Conservation (phyloP, 2,888 invertebrate species). For the Sinohyriopsis cumingii region DNA sequence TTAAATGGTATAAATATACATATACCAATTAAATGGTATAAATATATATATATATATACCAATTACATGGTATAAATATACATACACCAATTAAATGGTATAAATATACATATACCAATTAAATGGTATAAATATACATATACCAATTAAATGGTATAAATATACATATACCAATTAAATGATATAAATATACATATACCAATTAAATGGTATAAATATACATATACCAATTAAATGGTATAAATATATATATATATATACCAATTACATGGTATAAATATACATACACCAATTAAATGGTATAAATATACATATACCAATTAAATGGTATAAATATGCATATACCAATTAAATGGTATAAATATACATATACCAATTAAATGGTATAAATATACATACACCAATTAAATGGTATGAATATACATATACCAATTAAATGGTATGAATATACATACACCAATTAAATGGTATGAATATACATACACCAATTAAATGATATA, state of each 20-base stretch:
- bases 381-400: constrained; percentile 51
- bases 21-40: too few relatives aligned
- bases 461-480: constrained; percentile 52
- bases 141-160: constrained; percentile 50
- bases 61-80: constrained; percentile 51
- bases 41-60: constrained; percentile 4
- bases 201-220: constrained; percentile 51
- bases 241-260: constrained; percentile 6
- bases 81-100: neutral
- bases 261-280: constrained; percentile 51
- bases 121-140: constrained; percentile 52
- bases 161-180: neutral
- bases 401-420: constrained; percentile 52
- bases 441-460: constrained; percentile 53
- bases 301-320: constrained; percentile 52
- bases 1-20: constrained; percentile 51
- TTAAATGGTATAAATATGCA: constrained; percentile 51
- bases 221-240: neutral
- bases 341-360: neutral
- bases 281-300: neutral
- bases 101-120: constrained; percentile 48
- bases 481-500: too few relatives aligned
- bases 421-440: neutral
- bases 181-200: constrained; percentile 51
- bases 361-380: constrained; percentile 47